Conservation (phyloP, 2,113 vertebrate species). For the Hoplias malabaricus region DNA sequence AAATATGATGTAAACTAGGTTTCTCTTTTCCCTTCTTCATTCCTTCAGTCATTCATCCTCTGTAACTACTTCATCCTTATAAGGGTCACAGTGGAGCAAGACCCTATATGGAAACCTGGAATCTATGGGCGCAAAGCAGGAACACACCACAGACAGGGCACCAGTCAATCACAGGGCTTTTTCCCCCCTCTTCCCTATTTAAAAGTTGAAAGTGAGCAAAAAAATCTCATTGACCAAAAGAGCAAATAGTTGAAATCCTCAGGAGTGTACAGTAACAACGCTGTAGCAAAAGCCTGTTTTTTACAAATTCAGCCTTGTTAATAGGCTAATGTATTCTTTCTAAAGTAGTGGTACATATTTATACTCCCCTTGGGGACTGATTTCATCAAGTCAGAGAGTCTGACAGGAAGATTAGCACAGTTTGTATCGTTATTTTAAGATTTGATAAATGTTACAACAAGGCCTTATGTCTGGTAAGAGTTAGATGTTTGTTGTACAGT, state of each 20-base stretch:
- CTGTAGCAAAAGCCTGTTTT: constrained; percentile 1
- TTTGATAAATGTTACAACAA: constrained; percentile 52
- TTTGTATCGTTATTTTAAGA: constrained; percentile 15
- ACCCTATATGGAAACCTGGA: no score
- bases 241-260: constrained; percentile 26
- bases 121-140: no score
- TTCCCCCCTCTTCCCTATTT: background rate
- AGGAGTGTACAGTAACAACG: constrained; percentile 28
- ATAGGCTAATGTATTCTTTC: constrained; percentile 36
- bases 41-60: no score
- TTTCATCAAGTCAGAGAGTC: background rate
- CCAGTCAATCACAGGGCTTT: no score
- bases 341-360: constrained; percentile 35
- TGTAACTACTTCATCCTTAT: no score
- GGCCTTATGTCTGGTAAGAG: constrained; percentile 37
- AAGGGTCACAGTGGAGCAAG: no score
- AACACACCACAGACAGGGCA: no score
- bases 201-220: constrained; percentile 8
- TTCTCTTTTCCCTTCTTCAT: no score
- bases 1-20: background rate
- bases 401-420: background rate
- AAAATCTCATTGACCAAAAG: constrained; percentile 10
- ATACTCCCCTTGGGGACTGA: constrained; percentile 29
- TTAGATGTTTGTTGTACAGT: constrained; percentile 55
- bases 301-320: constrained; percentile 39